Evolutionary conservation across 2,888 invertebrate species (phyloP).

Genomic region (Lasius platythorax): DNA sequence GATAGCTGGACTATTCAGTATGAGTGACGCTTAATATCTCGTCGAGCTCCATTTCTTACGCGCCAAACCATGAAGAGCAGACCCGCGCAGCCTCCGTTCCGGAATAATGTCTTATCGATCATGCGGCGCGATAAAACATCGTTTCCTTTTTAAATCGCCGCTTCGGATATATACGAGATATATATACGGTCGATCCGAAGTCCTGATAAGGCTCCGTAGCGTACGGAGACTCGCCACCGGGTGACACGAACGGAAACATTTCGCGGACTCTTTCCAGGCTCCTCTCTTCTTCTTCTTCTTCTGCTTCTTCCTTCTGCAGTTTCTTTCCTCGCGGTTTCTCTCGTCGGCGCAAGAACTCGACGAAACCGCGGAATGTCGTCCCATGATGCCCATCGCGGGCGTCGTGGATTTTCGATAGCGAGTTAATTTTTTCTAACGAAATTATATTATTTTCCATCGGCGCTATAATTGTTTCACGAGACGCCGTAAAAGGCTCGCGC

Average conservation of each 20-base stretch:
- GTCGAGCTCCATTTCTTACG: slow-evolving; percentile 66
- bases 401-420: slow-evolving; percentile 9
- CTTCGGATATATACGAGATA: slow-evolving; percentile 64
- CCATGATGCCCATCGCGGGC: slow-evolving; percentile 60
- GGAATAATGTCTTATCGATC: slow-evolving; percentile 71
- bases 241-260: slow-evolving; percentile 70
- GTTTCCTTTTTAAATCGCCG: slow-evolving; percentile 74
- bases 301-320: slow-evolving; percentile 59
- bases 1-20: slow-evolving; percentile 38
- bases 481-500: background rate
- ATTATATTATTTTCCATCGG: background rate
- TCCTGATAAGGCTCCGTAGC: slow-evolving; percentile 63
- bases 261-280: slow-evolving; percentile 59
- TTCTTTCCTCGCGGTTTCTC: slow-evolving; percentile 42
- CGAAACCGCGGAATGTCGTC: slow-evolving; percentile 79
- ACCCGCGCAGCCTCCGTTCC: slow-evolving; percentile 56
- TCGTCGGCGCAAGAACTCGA: slow-evolving; percentile 74
- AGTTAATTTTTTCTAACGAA: background rate
- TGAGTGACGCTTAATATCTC: slow-evolving; percentile 61
- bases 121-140: slow-evolving; percentile 66
- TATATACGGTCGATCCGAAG: slow-evolving; percentile 57
- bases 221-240: slow-evolving; percentile 58
- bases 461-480: background rate
- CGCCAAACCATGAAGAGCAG: slow-evolving; percentile 54
- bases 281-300: slow-evolving; percentile 43